phyloP scores from a whole-genome alignment of 1,140 invertebrate genomes.

The Saxidomus purpurata region DNA sequence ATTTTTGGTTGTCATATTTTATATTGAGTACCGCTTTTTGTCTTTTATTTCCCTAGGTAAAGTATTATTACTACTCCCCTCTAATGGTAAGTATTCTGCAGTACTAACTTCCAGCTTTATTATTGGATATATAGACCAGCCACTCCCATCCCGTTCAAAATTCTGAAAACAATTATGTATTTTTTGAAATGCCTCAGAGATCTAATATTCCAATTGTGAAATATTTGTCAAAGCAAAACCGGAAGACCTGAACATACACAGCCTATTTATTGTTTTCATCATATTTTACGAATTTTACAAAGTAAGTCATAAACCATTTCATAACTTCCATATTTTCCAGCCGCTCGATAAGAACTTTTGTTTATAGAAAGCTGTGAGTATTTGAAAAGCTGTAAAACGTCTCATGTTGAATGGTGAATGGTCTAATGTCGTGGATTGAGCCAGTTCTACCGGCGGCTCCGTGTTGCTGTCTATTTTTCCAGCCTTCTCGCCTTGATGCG shows the following conservation, averaged over 20 bases:
- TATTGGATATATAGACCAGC: slow-evolving; percentile 54
- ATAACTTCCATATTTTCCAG: neutral
- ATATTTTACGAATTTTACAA: neutral
- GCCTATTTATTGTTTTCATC: neutral
- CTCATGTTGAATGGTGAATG: neutral
- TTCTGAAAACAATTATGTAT: slow-evolving; percentile 49
- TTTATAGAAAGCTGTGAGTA: neutral
- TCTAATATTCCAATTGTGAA: slow-evolving; percentile 19
- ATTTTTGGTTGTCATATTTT: slow-evolving; percentile 49
- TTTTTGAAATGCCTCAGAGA: slow-evolving; percentile 48
- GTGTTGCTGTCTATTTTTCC: neutral
- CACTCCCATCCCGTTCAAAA: slow-evolving; percentile 59
- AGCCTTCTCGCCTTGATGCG: neutral
- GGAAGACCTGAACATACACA: slow-evolving; percentile 44
- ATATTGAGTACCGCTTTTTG: slow-evolving; percentile 56
- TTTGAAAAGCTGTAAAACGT: neutral
- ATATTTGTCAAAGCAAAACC: slow-evolving; percentile 31
- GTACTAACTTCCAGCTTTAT: slow-evolving; percentile 42
- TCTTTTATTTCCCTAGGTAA: slow-evolving; percentile 19
- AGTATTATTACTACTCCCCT: slow-evolving; percentile 47
- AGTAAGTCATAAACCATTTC: neutral
- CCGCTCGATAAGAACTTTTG: neutral
- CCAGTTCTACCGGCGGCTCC: neutral
- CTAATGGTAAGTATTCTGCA: slow-evolving; percentile 24
- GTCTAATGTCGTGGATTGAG: neutral